phyloP scores from a whole-genome alignment of 2,888 invertebrate genomes.

The Folsomia manolachei region DNA sequence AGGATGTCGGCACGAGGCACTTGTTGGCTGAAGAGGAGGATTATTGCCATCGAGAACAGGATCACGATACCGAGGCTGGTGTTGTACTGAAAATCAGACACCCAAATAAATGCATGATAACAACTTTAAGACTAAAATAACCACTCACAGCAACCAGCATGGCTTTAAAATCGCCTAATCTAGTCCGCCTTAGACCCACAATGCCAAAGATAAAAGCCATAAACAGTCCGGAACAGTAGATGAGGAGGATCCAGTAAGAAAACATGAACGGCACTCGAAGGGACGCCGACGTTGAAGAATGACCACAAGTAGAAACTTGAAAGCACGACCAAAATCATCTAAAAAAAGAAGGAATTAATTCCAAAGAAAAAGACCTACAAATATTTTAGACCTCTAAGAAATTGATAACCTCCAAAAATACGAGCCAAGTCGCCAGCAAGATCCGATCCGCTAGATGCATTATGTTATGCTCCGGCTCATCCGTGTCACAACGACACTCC shows the following conservation, averaged over 20 bases:
- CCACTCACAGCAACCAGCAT: no score
- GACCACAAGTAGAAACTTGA: neutral
- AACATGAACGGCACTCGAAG: neutral
- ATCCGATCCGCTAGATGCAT: neutral
- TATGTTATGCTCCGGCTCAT: no score
- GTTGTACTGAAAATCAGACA: neutral
- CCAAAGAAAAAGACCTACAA: neutral
- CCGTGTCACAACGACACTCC: no score
- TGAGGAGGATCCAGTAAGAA: neutral
- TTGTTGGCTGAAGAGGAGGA: neutral
- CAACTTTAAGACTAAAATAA: no score
- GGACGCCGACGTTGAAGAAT: neutral
- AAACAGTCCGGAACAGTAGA: no score
- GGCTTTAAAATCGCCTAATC: no score
- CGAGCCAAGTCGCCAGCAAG: neutral
- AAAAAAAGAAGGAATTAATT: neutral
- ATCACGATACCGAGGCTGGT: neutral
- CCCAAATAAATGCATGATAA: no score
- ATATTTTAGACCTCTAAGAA: no score
- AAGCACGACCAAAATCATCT: neutral
- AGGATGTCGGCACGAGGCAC: neutral
- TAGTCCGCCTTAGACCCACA: no score
- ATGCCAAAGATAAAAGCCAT: neutral
- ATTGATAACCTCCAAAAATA: neutral
- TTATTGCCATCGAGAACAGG: neutral